A percentile compares a stretch with the other conserved stretches of the same genome.
Conservation (phyloP, 2,888 invertebrate genomes). For the Gibbula magus region DNA sequence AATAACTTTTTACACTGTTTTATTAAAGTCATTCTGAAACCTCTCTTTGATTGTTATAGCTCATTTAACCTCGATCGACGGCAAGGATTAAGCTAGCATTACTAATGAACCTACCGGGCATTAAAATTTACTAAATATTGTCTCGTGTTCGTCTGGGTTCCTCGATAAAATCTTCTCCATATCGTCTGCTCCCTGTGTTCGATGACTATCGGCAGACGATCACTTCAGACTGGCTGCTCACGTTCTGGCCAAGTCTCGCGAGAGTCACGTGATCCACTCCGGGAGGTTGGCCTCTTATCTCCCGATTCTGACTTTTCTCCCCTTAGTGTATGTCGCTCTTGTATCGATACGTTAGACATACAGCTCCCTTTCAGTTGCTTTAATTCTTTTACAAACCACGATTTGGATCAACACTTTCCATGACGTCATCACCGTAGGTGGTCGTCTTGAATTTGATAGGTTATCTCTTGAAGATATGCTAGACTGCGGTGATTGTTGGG, state of each 20-base stretch:
- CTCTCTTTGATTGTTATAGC: too few species aligned
- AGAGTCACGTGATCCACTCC: neutral
- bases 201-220: conserved; percentile 5
- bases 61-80: too few species aligned
- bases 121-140: neutral
- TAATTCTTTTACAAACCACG: neutral
- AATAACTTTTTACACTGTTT: too few species aligned
- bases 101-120: neutral
- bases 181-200: neutral
- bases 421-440: conserved; percentile 5
- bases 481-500: neutral
- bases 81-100: neutral
- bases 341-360: neutral
- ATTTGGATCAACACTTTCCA: neutral
- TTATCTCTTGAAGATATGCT: neutral
- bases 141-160: neutral
- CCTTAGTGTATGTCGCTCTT: neutral
- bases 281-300: neutral
- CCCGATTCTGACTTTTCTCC: neutral
- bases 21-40: too few species aligned
- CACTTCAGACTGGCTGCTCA: neutral
- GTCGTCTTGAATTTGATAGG: neutral
- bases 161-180: neutral
- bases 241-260: neutral
- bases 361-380: neutral